Conservation (phyloP, 2,797 vertebrate genomes). For the Eulemur rubriventer region DNA sequence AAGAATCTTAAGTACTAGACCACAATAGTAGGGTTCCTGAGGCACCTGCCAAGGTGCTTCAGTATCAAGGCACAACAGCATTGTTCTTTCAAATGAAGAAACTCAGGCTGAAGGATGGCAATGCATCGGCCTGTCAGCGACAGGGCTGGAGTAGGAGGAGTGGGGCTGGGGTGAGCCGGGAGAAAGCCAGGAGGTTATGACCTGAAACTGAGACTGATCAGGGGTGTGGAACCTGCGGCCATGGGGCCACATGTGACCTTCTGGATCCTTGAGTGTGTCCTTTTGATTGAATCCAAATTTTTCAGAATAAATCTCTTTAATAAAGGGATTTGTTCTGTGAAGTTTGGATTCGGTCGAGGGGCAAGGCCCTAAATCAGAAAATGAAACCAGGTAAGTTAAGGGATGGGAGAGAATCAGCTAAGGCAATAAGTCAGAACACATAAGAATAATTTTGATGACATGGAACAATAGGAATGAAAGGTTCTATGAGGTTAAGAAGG, state of each 20-base stretch:
- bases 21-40: neutral
- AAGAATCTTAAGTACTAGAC: neutral
- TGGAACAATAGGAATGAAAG: neutral
- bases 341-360: neutral
- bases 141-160: neutral
- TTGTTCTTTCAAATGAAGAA: neutral
- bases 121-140: neutral
- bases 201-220: neutral
- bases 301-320: neutral
- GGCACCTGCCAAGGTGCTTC: neutral
- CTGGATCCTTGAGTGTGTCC: neutral
- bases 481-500: neutral
- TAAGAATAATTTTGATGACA: neutral
- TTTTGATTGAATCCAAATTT: neutral
- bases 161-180: neutral
- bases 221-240: neutral
- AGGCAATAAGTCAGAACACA: neutral
- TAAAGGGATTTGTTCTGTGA: neutral
- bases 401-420: neutral
- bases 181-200: neutral
- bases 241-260: neutral
- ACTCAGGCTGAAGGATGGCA: neutral
- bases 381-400: neutral
- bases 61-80: neutral
- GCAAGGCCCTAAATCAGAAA: conserved; percentile 32